A percentile compares a stretch with the other conserved stretches of the same genome.
phyloP scores from a whole-genome alignment of 2,888 invertebrate species.

The Diabrotica balteata region DNA sequence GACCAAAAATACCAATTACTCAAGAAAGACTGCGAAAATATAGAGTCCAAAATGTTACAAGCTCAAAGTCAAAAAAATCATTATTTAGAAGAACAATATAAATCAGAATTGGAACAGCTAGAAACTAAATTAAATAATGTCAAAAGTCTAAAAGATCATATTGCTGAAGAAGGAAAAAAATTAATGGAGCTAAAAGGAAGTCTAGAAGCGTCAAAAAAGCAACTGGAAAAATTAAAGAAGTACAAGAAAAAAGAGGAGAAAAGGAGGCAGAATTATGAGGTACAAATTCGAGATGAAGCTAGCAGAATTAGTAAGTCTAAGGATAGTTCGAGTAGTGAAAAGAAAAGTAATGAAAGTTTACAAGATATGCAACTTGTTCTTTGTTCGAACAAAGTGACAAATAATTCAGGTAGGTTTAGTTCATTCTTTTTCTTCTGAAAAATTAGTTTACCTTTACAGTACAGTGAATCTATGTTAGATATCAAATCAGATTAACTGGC shows the following conservation, averaged over 20 bases:
- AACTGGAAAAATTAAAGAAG: constrained; percentile 77
- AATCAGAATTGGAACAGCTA: constrained; percentile 58
- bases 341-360: constrained; percentile 40
- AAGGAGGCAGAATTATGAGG: constrained; percentile 71
- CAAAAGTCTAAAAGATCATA: constrained; percentile 59
- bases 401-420: constrained; percentile 25
- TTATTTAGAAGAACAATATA: constrained; percentile 51
- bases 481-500: too few species aligned
- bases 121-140: constrained; percentile 59
- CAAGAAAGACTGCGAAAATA: constrained; percentile 67
- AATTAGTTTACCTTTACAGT: too few species aligned
- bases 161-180: constrained; percentile 70
- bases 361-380: constrained; percentile 18
- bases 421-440: neutral
- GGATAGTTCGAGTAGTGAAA: constrained; percentile 42
- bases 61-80: constrained; percentile 60
- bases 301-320: constrained; percentile 51
- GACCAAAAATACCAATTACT: constrained; percentile 70
- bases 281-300: constrained; percentile 67
- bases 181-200: constrained; percentile 77
- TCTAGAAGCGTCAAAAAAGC: constrained; percentile 75
- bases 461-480: too few species aligned
- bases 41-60: constrained; percentile 65
- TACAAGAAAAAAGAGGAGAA: constrained; percentile 79
- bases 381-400: constrained; percentile 26